Percentiles rank a stretch among this genome's conserved stretches.
Conservation (phyloP, 2,797 vertebrate species). For the Anabas testudineus region DNA sequence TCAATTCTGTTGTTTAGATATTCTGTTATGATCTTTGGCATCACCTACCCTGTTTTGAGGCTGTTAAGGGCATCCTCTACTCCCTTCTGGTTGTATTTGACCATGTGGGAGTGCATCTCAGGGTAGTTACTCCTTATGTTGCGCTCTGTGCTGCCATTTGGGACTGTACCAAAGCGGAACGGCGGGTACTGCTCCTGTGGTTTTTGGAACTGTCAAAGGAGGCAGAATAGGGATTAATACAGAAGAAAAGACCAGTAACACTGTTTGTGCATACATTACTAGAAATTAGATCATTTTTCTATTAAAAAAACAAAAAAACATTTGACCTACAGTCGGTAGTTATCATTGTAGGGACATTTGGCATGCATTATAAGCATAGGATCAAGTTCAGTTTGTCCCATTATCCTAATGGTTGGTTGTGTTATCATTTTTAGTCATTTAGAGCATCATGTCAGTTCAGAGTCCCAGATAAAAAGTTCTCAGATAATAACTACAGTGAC, state of each 20-base stretch:
- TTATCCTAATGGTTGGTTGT: background rate
- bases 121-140: conserved; percentile 99
- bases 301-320: too few relatives aligned
- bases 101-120: conserved; percentile 99
- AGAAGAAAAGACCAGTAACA: background rate
- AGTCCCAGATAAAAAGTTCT: background rate
- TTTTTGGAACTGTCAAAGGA: conserved; percentile 90
- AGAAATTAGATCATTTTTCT: background rate
- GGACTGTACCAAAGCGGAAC: conserved; percentile 97
- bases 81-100: conserved; percentile 98
- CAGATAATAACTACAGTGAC: conserved; percentile 19
- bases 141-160: conserved; percentile 97
- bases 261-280: background rate
- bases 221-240: background rate
- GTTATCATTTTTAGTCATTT: background rate
- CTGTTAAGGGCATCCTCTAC: conserved; percentile 97
- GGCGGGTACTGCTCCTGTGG: conserved; percentile 98
- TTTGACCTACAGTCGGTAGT: background rate
- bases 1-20: background rate
- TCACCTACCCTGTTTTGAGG: conserved; percentile 93
- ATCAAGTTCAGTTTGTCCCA: background rate
- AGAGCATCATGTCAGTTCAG: too few relatives aligned
- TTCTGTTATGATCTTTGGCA: conserved; percentile 9
- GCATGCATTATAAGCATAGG: background rate
- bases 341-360: background rate